phyloP scores from a whole-genome alignment of 2,797 vertebrate genomes.

The Melanogrammus aeglefinus region DNA sequence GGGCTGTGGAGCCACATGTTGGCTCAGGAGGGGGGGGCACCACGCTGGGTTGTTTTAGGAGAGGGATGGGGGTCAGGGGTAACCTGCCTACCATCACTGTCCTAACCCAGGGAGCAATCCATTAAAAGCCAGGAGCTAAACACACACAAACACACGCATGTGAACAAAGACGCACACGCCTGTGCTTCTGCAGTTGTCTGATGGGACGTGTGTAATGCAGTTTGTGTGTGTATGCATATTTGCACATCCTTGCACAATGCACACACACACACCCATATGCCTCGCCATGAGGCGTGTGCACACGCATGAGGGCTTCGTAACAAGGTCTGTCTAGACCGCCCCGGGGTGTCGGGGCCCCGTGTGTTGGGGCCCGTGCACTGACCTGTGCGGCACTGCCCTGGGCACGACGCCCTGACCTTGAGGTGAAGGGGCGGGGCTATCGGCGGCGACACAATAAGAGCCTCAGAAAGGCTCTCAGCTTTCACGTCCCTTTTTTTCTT shows the following conservation, averaged over 20 bases:
- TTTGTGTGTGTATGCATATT: slow-evolving; percentile 27
- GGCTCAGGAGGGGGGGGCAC: slow-evolving; percentile 42
- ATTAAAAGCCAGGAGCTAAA: slow-evolving; percentile 8
- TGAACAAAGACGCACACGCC: slow-evolving; percentile 32
- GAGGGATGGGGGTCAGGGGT: not conserved
- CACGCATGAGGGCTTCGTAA: not conserved
- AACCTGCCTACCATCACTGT: not conserved
- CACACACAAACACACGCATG: slow-evolving; percentile 13
- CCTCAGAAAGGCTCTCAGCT: slow-evolving; percentile 34
- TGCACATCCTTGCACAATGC: not conserved
- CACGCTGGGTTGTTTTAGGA: slow-evolving; percentile 7
- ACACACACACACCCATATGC: slow-evolving; percentile 23
- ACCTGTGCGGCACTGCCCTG: slow-evolving; percentile 60
- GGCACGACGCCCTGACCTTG: slow-evolving; percentile 60
- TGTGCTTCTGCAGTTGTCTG: slow-evolving; percentile 48
- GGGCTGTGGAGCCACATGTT: slow-evolving; percentile 23
- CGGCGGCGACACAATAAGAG: slow-evolving; percentile 28
- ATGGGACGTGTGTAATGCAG: slow-evolving; percentile 25
- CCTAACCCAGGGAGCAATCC: slow-evolving; percentile 16
- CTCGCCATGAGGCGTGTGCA: slow-evolving; percentile 35
- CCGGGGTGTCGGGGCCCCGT: slow-evolving; percentile 54
- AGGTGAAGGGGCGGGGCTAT: slow-evolving; percentile 46
- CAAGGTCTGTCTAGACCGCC: slow-evolving; percentile 54
- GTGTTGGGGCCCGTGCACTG: slow-evolving; percentile 63
- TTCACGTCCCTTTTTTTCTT: slow-evolving; percentile 33